Conservation (phyloP, 2,888 invertebrate genomes). For the Pardosa pseudoannulata region DNA sequence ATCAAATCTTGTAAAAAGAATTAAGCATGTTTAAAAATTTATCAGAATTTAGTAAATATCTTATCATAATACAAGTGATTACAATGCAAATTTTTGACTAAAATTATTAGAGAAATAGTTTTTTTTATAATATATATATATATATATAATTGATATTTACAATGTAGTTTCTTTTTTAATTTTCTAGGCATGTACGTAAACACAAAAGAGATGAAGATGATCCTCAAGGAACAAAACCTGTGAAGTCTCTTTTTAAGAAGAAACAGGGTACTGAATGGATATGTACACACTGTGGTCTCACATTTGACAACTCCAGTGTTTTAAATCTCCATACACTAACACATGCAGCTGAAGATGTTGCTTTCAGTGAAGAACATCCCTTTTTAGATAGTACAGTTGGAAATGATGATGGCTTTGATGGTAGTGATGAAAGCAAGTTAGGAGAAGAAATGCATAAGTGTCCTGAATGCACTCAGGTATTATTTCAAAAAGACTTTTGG, state of each 20-base stretch:
- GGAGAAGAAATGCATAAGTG: conserved; percentile 75
- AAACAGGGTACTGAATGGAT: conserved; percentile 76
- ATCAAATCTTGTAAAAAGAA: too few relatives aligned
- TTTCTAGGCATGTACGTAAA: conserved; percentile 73
- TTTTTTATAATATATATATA: too few relatives aligned
- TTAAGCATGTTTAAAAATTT: too few relatives aligned
- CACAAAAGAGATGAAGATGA: conserved; percentile 75
- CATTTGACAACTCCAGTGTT: conserved; percentile 78
- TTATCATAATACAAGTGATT: too few relatives aligned
- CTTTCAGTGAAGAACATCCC: conserved; percentile 75
- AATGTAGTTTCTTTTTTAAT: too few relatives aligned
- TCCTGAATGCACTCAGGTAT: conserved; percentile 77
- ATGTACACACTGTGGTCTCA: conserved; percentile 78
- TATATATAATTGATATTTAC: too few relatives aligned
- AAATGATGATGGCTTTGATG: conserved; percentile 60
- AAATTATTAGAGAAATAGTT: too few relatives aligned
- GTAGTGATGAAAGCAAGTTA: conserved; percentile 63
- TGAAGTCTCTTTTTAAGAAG: conserved; percentile 76
- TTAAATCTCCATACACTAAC: conserved; percentile 80
- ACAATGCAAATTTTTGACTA: too few relatives aligned
- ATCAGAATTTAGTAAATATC: too few relatives aligned
- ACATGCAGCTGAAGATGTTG: conserved; percentile 79
- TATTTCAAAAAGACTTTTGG: too few relatives aligned
- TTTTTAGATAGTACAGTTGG: conserved; percentile 29
- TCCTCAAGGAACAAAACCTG: conserved; percentile 75